phyloP scores from a whole-genome alignment of 2,113 vertebrate species.

The Rattus rattus region DNA sequence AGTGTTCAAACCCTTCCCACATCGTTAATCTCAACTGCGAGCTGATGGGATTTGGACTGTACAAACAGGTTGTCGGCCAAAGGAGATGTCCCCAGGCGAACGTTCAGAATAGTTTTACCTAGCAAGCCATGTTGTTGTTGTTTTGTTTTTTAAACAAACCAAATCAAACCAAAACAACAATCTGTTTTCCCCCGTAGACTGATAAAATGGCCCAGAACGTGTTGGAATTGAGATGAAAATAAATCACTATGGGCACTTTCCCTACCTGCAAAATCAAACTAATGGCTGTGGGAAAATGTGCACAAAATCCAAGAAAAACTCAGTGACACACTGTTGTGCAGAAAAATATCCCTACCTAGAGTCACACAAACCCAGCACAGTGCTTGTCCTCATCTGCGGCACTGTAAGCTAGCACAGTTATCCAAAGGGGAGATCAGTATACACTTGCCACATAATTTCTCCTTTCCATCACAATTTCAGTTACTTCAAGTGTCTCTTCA shows the following conservation, averaged over 20 bases:
- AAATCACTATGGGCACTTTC: conserved; percentile 52
- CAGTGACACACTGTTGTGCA: neutral
- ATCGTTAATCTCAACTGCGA: conserved; percentile 68
- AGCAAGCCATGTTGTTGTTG: conserved; percentile 2
- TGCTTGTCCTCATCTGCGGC: neutral
- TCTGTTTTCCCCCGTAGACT: conserved; percentile 7
- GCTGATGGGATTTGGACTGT: conserved; percentile 46
- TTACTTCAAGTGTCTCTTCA: neutral
- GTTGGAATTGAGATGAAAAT: conserved; percentile 60
- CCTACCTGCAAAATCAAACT: conserved; percentile 37
- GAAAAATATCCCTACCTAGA: neutral
- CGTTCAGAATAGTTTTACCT: conserved; percentile 44
- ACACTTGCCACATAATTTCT: neutral
- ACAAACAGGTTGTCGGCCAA: conserved; percentile 43
- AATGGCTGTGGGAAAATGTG: neutral
- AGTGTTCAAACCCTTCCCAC: conserved; percentile 1
- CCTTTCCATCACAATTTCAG: neutral
- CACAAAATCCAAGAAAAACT: neutral
- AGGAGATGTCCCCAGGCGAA: conserved; percentile 13
- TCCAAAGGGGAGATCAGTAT: neutral
- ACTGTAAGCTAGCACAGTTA: neutral
- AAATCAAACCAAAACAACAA: conserved; percentile 53
- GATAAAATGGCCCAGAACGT: conserved; percentile 53
- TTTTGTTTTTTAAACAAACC: conserved; percentile 21
- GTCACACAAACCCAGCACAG: neutral